Base-by-base conservation (phyloP, 2,797 vertebrate genomes). In the Petrocephalus sullivani region DNA sequence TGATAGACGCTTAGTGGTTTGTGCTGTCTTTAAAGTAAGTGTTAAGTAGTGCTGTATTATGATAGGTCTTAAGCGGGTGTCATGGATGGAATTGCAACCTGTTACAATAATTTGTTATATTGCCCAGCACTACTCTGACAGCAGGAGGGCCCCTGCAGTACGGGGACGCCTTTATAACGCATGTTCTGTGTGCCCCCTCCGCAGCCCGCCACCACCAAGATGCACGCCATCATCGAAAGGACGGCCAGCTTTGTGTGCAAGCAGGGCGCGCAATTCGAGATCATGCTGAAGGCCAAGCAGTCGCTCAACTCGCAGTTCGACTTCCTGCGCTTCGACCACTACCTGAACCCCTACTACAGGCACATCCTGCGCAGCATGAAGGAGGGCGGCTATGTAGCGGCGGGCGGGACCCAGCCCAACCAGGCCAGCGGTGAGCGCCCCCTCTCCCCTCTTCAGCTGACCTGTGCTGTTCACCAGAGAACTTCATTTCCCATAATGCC, bases 301-400 rank as follows among this genome's bases (percentile, higher is more conserved):
- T 91, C 98, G 0, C 94, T 96, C 0, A 99, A 99, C 95, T 99
- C 98, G 0, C 98, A 99, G 93, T 99, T 99, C 87, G 98, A 99
- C 94, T 99, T 99, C 87, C 94, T 99, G 83, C 95, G 98, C 0
- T 99, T 99, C 56, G 98, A 99, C 93, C 98, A 99, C 94, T 99
- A 99, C 95, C 96, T 99, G 94, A 99, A 99, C 91, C 98, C 98
- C 37, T 99, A 99, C 94, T 99, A 99, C 95, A 99, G 97, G 91
- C 96, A 98, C 95, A 97, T 99, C 92, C 96, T 98, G 93, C 97
- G 96, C 87, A 96, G 97, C 67, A 98, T 99, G 98, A 99, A 99
- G 87, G 98, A 99, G 88, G 97, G 98, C 4, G 96, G 97, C 54
- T 99, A 99, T 5, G 96, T 95, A 0, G 89, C 94, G 0, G 90